phyloP scores from a whole-genome alignment of 35 echinoderm and acorn worm genomes.

The Lytechinus pictus region DNA sequence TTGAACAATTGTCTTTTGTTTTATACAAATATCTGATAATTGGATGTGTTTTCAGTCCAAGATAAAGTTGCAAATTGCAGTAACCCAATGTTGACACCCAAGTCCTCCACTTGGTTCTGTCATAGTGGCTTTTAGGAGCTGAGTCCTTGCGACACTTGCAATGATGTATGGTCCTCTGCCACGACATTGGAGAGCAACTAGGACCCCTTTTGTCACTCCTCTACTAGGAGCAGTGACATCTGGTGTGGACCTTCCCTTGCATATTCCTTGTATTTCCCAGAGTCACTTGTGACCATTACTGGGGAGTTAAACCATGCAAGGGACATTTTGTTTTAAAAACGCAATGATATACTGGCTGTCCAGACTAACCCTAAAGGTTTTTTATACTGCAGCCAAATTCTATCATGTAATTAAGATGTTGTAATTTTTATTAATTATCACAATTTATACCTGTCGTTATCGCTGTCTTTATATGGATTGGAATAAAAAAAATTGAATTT shows the following conservation, averaged over 20 bases:
- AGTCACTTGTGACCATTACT: conserved; percentile 95
- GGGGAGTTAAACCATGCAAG: conserved; percentile 97
- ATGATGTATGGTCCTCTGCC: conserved; percentile 97
- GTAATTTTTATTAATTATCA: no score
- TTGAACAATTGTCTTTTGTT: no score
- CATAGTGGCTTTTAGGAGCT: conserved; percentile 96
- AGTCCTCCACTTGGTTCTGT: conserved; percentile 83
- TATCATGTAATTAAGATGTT: no score
- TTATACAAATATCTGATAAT: no score
- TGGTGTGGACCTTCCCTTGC: conserved; percentile 87
- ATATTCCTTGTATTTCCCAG: conserved; percentile 96
- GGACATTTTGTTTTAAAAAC: conserved; percentile 37
- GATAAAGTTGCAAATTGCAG: neutral
- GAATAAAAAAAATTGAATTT: no score
- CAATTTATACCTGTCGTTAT: no score
- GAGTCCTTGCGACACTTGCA: conserved; percentile 54
- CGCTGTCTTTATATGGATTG: no score
- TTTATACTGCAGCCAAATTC: no score
- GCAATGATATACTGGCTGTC: no score
- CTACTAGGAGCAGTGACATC: conserved; percentile 17
- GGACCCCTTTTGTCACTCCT: neutral
- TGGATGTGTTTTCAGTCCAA: no score
- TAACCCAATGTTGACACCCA: conserved; percentile 85
- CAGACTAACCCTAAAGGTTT: no score
- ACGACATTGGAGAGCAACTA: conserved; percentile 90